phyloP scores from a whole-genome alignment of 2,888 invertebrate species.

The Macrosiphum euphorbiae region DNA sequence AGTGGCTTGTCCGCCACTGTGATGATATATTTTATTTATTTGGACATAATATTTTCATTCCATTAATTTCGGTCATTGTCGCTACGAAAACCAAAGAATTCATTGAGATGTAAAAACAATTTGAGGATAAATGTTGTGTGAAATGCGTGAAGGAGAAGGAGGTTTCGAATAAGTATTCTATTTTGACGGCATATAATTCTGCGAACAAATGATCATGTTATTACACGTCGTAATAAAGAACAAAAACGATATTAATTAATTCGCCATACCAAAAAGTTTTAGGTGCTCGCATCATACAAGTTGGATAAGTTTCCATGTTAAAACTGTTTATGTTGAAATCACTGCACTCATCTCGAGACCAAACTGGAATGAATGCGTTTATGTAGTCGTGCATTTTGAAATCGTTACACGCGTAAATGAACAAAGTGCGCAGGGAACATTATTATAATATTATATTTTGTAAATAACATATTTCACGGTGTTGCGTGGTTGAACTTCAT shows the following conservation, averaged over 20 bases:
- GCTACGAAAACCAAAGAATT: not conserved
- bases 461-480: constrained; percentile 34
- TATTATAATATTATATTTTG: not conserved
- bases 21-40: constrained; percentile 18
- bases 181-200: not conserved
- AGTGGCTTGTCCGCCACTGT: not conserved
- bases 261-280: not conserved
- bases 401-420: not conserved
- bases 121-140: not conserved
- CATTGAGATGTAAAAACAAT: not conserved
- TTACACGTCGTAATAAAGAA: not conserved
- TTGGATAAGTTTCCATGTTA: constrained; percentile 6
- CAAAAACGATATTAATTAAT: constrained; percentile 28
- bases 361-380: not conserved
- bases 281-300: not conserved
- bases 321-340: constrained; percentile 6
- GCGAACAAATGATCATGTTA: not conserved
- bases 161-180: not conserved
- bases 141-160: not conserved
- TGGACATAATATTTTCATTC: constrained; percentile 11
- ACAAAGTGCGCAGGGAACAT: not conserved
- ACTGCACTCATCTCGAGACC: not conserved
- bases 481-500: not conserved
- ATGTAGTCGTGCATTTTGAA: constrained; percentile 6
- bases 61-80: not conserved